Evolutionary conservation across 2,797 vertebrate species (phyloP), one percentile per base, ranked within the genome.

Genomic region (Rhinoraja longicauda): DNA sequence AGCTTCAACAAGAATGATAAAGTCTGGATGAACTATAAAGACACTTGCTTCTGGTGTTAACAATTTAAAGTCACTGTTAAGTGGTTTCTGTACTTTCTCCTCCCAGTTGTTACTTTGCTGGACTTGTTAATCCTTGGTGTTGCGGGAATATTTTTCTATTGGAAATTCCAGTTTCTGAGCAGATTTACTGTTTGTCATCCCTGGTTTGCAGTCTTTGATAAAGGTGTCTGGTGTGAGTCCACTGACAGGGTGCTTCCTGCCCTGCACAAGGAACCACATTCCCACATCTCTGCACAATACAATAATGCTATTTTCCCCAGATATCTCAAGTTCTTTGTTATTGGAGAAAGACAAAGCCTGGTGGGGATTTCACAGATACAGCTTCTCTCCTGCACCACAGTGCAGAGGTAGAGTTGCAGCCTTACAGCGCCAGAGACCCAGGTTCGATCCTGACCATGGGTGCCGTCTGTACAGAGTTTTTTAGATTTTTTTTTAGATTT

Each of bases 1-100:
- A 62, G 12, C 82, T 82, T 57, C 81, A 84, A 84, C 81, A 84
- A 59, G 29, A n/a, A 86, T 86, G 86, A 82, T 53, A 57, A 53
- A 24, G 39, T 81, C 78, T 9, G 79, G 53, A 84, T 29, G 29
- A 62, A 84, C 26, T 59, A 15, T 82, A 59, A 84, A 84, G 26
- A 7, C 57, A 62, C 7, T 62, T 13, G 62, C n/a, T 86, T 84
- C 13, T 29, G n/a, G 26, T n/a, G n/a, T n/a, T 62, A 59, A 12
- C 4, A 86, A 29, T 32, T 29, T 29, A 62, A 86, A 86, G 57
- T n/a, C 57, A 81, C 17, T 8, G 36, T 79, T 79, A 79, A 15
- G 15, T 81, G 78, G 17, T 62, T n/a, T 32, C n/a, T n/a, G 5
- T 29, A 62, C 57, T 19, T 5, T 84, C 53, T 29, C 26, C 13